Evolutionary conservation across 2,797 vertebrate species (phyloP), one percentile per base, ranked within the genome.

Genomic region (Echeneis naucrates): DNA sequence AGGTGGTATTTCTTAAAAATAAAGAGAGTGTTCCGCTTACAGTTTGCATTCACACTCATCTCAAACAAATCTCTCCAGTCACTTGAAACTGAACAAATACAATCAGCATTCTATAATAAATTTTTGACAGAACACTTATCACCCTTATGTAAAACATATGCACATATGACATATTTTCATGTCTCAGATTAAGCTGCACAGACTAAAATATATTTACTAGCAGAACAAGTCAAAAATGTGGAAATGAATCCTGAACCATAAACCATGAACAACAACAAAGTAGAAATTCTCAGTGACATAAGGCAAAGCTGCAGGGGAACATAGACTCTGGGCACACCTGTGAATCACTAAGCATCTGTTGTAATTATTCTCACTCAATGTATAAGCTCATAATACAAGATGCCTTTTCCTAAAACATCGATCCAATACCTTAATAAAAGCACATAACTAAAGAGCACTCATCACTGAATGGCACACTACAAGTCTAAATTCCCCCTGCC

Each of bases 71-170:
- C 21, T 30, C 40, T 50, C 24, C 21, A 5, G 26, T 16, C 50
- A 9, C 19, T 44, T 38, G 8, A 59, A 69, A 48, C 38, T 9
- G 45, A 68, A 68, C 52, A 71, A 75, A 38, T 32, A 56, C 26
- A 71, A 65, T 27, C 38, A 4, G n/a, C 45, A 45, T 26, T 63
- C 54, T 55, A 33, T 47, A 23, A 11, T 33, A 2, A 17, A 35
- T 23, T n/a, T 66, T 35, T 24, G 44, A 62, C 3, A 61, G 61
- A 67, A 53, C 50, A n/a, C 63, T 48, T 40, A 45, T 65, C 48
- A 68, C 58, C 55, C 47, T 23, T 76, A 54, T 68, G 40, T 50
- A 51, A 44, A 60, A 72, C 63, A n/a, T n/a, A n/a, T n/a, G n/a
- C n/a, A n/a, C n/a, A n/a, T 48, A 16, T 24, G 45, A 24, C 64